Evolutionary conservation across 2,888 invertebrate genomes (phyloP), one percentile per base, ranked within the genome.

Genomic region (Electrophaes corylata): DNA sequence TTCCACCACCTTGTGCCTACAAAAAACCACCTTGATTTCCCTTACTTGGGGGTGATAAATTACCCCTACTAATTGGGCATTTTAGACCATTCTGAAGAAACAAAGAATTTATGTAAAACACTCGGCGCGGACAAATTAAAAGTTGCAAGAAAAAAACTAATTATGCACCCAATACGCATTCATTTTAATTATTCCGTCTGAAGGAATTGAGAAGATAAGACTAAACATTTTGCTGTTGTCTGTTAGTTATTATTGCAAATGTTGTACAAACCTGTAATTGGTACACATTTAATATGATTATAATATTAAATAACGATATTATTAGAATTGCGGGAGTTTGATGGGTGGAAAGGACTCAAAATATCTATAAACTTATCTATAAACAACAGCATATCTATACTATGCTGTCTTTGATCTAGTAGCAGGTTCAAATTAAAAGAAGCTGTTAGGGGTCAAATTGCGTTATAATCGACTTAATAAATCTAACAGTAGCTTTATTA

Each of bases 31-130:
- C 62, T 53, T 48, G 62, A 64, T 60, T 81, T 75, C 72, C 78
- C 82, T 86, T 86, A 84, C 79, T 83, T 84, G 78, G 79, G 79
- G 73, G 73, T 83, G 84, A 89, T 91, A 89, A 91, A 91, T 91
- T 86, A 87, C 78, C 64, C 83, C 77, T 71, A 77, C 84, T 89
- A 91, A 91, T 91, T 91, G 84, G 82, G 74, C 75, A 67, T 79
- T 81, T 85, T 74, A 80, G 79, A 80, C 81, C 81, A 82, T 76
- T 65, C 64, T 55, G 59, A 72, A 67, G 73, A 73, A 81, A 81
- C 77, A 81, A 82, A 81, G 90, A 88, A 90, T 89, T 90, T 88
- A 91, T 90, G 89, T 88, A 84, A 89, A 90, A 85, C 85, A 86
- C 83, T 82, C 69, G 78, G 73, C 78, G 76, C 79, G 75, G 79